A percentile compares a stretch with the other conserved stretches of the same genome.
Conservation (phyloP, 2,888 invertebrate genomes). For the Chalcosyrphus nemorum region DNA sequence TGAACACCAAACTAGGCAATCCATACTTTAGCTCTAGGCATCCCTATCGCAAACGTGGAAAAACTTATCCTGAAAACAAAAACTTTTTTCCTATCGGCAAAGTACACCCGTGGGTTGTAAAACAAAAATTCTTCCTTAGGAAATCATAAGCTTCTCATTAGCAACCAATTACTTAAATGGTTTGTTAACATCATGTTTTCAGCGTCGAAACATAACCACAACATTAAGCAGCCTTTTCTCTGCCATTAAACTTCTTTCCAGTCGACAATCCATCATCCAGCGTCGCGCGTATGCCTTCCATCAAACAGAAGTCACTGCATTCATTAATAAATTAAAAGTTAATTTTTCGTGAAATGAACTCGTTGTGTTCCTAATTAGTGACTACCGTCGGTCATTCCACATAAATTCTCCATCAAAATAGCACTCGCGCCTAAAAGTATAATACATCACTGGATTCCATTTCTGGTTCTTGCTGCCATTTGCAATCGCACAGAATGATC, state of each 20-base stretch:
- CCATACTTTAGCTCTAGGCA: no score
- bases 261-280: not conserved
- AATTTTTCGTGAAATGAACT: conserved; percentile 20
- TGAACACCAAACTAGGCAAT: no score
- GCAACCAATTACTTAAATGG: no score
- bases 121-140: no score
- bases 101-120: no score
- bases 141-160: no score
- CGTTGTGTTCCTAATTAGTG: conserved; percentile 13
- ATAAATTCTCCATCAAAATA: not conserved
- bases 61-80: no score
- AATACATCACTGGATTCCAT: not conserved
- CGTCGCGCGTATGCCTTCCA: not conserved
- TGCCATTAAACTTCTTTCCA: not conserved
- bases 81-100: no score
- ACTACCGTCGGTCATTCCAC: not conserved
- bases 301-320: not conserved
- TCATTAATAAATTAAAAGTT: conserved; percentile 26
- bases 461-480: not conserved
- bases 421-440: conserved; percentile 30
- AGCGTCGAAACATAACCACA: not conserved
- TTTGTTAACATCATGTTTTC: not conserved
- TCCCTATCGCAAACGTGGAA: no score
- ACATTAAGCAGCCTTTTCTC: not conserved
- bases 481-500: not conserved